phyloP scores from a whole-genome alignment of 2,797 vertebrate genomes.

The Peromyscus attwateri region DNA sequence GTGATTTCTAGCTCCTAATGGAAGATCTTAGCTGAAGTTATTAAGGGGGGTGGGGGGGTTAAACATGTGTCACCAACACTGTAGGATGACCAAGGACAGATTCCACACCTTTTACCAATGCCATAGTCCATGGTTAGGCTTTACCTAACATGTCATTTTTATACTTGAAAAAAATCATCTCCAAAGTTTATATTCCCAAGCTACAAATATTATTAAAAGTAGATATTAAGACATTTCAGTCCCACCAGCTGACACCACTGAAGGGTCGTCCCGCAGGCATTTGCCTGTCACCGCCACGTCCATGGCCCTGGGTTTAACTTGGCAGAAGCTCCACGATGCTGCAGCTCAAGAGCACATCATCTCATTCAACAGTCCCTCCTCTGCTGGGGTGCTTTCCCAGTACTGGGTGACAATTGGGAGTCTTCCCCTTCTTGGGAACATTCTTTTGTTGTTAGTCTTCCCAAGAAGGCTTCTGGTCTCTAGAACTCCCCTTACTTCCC shows the following conservation, averaged over 20 bases:
- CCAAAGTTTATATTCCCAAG: background rate
- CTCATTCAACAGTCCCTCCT: background rate
- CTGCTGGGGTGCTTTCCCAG: background rate
- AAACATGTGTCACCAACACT: background rate
- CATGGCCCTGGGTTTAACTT: background rate
- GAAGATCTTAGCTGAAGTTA: slow-evolving; percentile 11
- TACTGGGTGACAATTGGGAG: background rate
- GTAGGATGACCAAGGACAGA: background rate
- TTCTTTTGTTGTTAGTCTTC: background rate
- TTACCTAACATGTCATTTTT: background rate
- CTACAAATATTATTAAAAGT: background rate
- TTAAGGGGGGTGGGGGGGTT: background rate
- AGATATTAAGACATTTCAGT: background rate
- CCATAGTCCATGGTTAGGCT: background rate
- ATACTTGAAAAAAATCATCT: slow-evolving; percentile 48
- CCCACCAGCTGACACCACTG: background rate
- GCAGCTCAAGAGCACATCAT: background rate
- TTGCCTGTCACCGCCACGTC: background rate
- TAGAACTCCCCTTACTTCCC: background rate
- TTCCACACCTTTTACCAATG: background rate
- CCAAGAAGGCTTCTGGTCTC: background rate
- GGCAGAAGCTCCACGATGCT: background rate
- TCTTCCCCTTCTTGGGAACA: background rate
- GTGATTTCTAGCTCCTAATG: slow-evolving; percentile 36
- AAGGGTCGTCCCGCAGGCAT: background rate